Percentiles rank a stretch among this genome's conserved stretches.
phyloP scores from a whole-genome alignment of 2,888 invertebrate species.

The Ichneumon xanthorius region DNA sequence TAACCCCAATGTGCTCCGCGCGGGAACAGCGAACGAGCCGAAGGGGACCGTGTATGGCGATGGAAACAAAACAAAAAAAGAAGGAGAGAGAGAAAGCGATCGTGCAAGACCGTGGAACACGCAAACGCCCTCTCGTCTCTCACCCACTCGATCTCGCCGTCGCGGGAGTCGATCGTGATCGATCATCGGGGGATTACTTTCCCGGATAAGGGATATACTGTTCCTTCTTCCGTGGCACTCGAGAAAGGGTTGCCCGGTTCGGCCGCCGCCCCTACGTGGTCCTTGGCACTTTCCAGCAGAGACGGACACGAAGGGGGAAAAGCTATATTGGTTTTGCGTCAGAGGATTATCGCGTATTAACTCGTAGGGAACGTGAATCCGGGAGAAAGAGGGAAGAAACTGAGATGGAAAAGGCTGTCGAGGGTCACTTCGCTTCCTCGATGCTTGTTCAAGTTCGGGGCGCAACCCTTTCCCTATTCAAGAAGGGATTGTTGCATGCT shows the following conservation, averaged over 20 bases:
- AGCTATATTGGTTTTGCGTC: slow-evolving; percentile 82
- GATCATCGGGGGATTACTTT: slow-evolving; percentile 80
- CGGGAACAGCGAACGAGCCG: slow-evolving; percentile 59
- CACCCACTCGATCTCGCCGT: slow-evolving; percentile 41
- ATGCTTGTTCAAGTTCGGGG: slow-evolving; percentile 31
- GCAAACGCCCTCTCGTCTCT: slow-evolving; percentile 68
- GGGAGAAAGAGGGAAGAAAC: slow-evolving; percentile 49
- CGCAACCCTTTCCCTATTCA: slow-evolving; percentile 27
- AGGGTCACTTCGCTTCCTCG: slow-evolving; percentile 62
- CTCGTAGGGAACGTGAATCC: slow-evolving; percentile 61
- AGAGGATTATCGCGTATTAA: slow-evolving; percentile 83
- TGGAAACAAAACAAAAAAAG: slow-evolving; percentile 38
- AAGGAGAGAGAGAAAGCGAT: slow-evolving; percentile 74
- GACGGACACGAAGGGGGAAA: slow-evolving; percentile 50
- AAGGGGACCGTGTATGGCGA: slow-evolving; percentile 71
- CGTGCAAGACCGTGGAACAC: slow-evolving; percentile 72
- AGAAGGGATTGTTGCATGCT: slow-evolving; percentile 43
- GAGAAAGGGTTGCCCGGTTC: slow-evolving; percentile 59
- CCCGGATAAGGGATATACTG: slow-evolving; percentile 78
- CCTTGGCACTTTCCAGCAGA: slow-evolving; percentile 42
- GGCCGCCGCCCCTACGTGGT: slow-evolving; percentile 58
- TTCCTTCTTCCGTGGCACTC: slow-evolving; percentile 45
- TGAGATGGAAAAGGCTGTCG: slow-evolving; percentile 57
- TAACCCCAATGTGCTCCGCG: slow-evolving; percentile 71
- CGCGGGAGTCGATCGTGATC: slow-evolving; percentile 82